phyloP scores from a whole-genome alignment of 2,888 invertebrate species.

The Bruchidius siliquastri region DNA sequence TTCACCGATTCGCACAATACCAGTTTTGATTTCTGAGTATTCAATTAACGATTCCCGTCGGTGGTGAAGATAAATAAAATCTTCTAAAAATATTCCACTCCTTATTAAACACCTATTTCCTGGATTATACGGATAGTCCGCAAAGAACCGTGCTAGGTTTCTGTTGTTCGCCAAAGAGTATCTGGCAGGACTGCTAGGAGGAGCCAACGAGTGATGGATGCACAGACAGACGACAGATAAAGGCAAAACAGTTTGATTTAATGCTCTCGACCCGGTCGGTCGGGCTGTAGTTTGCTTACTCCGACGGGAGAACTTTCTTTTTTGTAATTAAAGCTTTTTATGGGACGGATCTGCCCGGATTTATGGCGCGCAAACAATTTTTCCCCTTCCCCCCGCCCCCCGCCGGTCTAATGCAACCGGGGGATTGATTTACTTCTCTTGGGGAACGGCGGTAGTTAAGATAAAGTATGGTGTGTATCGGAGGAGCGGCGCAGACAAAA shows the following conservation, averaged over 20 bases:
- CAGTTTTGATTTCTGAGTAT: no score
- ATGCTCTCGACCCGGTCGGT: slow-evolving; percentile 28
- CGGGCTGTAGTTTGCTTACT: slow-evolving; percentile 44
- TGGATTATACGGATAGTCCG: background rate
- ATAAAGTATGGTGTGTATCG: slow-evolving; percentile 13
- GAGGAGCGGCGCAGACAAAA: background rate
- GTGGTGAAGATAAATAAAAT: no score
- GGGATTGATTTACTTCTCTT: slow-evolving; percentile 19
- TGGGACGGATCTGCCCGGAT: slow-evolving; percentile 35
- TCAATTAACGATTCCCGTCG: no score
- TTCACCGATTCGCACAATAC: no score
- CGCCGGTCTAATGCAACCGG: slow-evolving; percentile 15
- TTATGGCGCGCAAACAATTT: slow-evolving; percentile 33
- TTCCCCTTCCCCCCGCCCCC: slow-evolving; percentile 8
- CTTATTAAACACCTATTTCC: background rate
- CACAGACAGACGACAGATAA: slow-evolving; percentile 48
- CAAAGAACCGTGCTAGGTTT: background rate
- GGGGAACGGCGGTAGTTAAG: slow-evolving; percentile 3
- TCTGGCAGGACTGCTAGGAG: slow-evolving; percentile 32
- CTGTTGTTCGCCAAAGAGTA: background rate
- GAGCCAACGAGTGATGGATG: slow-evolving; percentile 46
- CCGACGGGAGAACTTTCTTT: slow-evolving; percentile 44
- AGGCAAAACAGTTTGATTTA: slow-evolving; percentile 51
- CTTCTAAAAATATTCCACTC: no score
- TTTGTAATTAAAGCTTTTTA: slow-evolving; percentile 45